Evolutionary conservation across 1,140 invertebrate species (phyloP).

Genomic region (Gerris buenoi): DNA sequence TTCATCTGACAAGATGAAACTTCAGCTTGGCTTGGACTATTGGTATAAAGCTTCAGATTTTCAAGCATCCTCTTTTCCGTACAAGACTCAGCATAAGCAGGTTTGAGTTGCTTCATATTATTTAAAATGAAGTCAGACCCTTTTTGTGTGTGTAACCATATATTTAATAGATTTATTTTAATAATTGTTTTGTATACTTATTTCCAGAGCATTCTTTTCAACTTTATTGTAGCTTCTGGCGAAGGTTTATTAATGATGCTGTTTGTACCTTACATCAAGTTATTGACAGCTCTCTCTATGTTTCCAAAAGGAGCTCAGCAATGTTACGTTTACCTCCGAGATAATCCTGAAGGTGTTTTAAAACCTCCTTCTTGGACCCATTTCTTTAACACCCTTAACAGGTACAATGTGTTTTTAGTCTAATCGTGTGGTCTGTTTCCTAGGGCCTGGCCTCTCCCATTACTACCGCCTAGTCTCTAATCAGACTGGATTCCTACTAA

Average conservation of each 20-base stretch:
- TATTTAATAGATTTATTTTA: not conserved
- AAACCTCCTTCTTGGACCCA: conserved; percentile 54
- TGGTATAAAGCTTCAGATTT: conserved; percentile 53
- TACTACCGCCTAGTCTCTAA: no score
- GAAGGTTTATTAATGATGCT: conserved; percentile 70
- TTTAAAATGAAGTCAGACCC: not conserved
- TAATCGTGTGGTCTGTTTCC: no score
- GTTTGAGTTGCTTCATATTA: conserved; percentile 6
- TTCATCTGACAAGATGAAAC: conserved; percentile 48
- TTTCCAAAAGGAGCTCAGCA: conserved; percentile 53
- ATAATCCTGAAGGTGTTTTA: conserved; percentile 33
- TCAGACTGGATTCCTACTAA: no score
- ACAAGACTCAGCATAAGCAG: conserved; percentile 23
- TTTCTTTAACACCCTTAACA: conserved; percentile 68
- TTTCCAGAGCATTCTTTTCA: conserved; percentile 61
- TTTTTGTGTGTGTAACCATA: not conserved
- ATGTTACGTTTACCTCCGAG: conserved; percentile 74
- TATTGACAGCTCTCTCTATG: conserved; percentile 67
- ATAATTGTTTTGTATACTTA: conserved; percentile 1
- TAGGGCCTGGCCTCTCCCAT: no score
- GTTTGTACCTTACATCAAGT: conserved; percentile 73
- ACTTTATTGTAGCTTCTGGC: conserved; percentile 76
- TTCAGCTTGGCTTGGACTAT: conserved; percentile 61
- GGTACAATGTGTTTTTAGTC: no score
- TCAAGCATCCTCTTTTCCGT: conserved; percentile 22